These are phyloP conservation scores for Oscheius onirici DNA, from an alignment of 2,888 invertebrate genomes.

Conservation along the genomic window DNA sequence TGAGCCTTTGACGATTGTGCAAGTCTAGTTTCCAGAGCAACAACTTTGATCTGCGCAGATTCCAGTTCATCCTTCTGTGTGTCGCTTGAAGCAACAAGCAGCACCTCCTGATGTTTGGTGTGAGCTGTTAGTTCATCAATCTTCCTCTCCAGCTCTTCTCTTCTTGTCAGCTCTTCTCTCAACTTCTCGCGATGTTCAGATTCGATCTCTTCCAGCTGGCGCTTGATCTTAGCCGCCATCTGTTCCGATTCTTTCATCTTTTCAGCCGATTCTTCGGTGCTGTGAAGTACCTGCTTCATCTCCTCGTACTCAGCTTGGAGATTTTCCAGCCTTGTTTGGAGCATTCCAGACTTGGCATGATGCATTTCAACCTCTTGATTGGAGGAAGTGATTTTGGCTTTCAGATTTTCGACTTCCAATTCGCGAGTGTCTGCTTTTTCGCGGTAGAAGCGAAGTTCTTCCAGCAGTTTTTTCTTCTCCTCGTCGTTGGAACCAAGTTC, in stretches of 20 bases:
- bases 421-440: constrained; percentile 31
- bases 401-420: constrained; percentile 26
- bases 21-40: constrained; percentile 31
- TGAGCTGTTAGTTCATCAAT: constrained; percentile 20
- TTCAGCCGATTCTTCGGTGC: constrained; percentile 18
- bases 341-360: constrained; percentile 1
- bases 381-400: constrained; percentile 30
- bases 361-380: constrained; percentile 17
- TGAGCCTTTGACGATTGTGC: constrained; percentile 26
- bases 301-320: constrained; percentile 28
- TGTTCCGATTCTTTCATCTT: constrained; percentile 27
- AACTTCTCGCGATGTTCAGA: constrained; percentile 23
- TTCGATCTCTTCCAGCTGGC: constrained; percentile 28
- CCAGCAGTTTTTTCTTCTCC: constrained; percentile 35
- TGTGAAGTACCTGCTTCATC: constrained; percentile 20
- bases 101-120: constrained; percentile 9
- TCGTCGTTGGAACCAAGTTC: constrained; percentile 44
- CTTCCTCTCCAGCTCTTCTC: constrained; percentile 29
- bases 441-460: constrained; percentile 33
- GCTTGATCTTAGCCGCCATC: constrained; percentile 19
- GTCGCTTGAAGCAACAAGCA: constrained; percentile 31
- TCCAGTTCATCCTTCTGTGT: constrained; percentile 32
- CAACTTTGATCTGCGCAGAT: constrained; percentile 17
- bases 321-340: constrained; percentile 30
- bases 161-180: constrained; percentile 21